Percentiles rank a stretch among this genome's conserved stretches.
Evolutionary conservation across 2,888 invertebrate species (phyloP).

Genomic region (Dyspetes luteomarginatus): DNA sequence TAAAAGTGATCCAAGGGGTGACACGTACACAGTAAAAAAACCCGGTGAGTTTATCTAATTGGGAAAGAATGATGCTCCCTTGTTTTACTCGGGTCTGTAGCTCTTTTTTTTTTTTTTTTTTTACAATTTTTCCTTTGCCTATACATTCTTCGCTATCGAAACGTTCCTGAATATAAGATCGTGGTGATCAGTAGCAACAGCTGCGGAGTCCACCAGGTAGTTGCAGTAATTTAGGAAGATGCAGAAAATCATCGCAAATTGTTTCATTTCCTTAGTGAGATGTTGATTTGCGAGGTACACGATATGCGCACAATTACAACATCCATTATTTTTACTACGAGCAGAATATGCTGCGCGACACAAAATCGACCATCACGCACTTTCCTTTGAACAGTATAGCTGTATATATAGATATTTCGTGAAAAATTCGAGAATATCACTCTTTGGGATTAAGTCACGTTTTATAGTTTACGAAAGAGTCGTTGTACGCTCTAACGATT

Average conservation of each 20-base stretch:
- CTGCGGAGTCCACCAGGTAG: not conserved
- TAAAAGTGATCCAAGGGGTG: constrained; percentile 13
- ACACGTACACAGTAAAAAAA: not conserved
- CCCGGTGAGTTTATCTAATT: constrained; percentile 15
- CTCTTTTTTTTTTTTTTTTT: not conserved
- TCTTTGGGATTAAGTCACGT: not conserved
- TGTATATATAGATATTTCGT: constrained; percentile 16
- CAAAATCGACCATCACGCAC: constrained; percentile 41
- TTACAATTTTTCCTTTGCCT: not conserved
- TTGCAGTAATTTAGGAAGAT: not conserved
- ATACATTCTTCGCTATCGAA: constrained; percentile 2
- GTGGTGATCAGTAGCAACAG: not conserved
- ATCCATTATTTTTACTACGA: constrained; percentile 4
- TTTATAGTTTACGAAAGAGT: not conserved
- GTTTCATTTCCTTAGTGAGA: constrained; percentile 5
- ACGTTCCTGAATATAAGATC: not conserved
- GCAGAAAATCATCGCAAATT: not conserved
- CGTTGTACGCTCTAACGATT: not conserved
- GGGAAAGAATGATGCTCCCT: not conserved
- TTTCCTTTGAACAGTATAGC: not conserved
- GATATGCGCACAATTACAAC: constrained; percentile 5
- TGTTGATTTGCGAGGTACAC: not conserved
- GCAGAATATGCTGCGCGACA: constrained; percentile 21
- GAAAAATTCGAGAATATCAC: constrained; percentile 18
- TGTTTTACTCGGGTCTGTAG: not conserved